Base-by-base conservation (phyloP, 2,797 vertebrate species). In the Diplodus puntazzo region DNA sequence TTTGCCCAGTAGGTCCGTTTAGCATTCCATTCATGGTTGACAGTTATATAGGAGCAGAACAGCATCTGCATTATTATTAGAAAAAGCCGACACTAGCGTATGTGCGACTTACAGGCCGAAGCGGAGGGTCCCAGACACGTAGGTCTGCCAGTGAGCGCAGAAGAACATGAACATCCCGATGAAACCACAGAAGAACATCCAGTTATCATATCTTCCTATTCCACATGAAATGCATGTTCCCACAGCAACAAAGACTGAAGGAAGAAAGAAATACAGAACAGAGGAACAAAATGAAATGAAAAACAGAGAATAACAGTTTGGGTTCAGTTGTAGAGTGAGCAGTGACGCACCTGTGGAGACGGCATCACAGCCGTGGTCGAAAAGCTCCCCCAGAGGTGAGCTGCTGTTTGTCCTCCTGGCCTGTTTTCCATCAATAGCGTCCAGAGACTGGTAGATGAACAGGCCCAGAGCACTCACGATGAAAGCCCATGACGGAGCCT, bases 71-170 rank as follows among this genome's bases (percentile, higher is more conserved):
- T 65, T 16, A 34, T n/a, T 14, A 20, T 3, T 21, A 18, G 11
- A 3, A 25, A 6, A 39, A 39, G 21, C 1, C 0, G 14, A 16
- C 11, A 3, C 16, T 1, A 13, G 5, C 43, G 8, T n/a, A 4
- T 13, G 7, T 23, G 45, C 16, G 43, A 96, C 97, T 96, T 95
- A 99, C 98, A 96, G 95, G 93, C 97, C 97, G 85, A 99, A 99
- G 77, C 95, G 97, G 46, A 99, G 95, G 0, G 96, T 97, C 77
- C 98, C 98, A 0, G 98, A 99, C 62, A 99, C 98, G 0, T 99
- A 99, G 50, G 98, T 98, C 94, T 99, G 98, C 98, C 98, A 99
- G 90, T 99, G 98, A 72, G 98, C 98, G 82, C 98, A 99, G 94
- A 98, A 99, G 93, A 99, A 99, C 96, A 99, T 97, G 91, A 99